phyloP scores from a whole-genome alignment of 2,113 vertebrate genomes.

The Marmota flaviventris region DNA sequence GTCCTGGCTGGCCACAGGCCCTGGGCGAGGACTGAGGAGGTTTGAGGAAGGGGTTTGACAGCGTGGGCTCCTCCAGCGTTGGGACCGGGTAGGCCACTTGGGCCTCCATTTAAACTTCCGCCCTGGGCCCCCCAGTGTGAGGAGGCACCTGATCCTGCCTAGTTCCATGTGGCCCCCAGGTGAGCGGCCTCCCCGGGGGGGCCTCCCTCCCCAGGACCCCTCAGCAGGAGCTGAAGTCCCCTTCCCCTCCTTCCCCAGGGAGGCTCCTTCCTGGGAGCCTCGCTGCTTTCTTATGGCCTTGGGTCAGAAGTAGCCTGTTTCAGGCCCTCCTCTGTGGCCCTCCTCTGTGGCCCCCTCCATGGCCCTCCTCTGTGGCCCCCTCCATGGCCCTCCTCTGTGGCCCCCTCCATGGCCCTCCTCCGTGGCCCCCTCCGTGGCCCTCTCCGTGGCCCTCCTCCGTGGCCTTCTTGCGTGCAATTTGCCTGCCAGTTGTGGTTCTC shows the following conservation, averaged over 20 bases:
- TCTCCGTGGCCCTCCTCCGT: too few relatives aligned
- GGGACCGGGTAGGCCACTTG: fast-evolving
- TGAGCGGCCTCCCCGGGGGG: fast-evolving
- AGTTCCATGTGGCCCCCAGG: fast-evolving
- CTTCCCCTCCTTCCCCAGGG: too few relatives aligned
- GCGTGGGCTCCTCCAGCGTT: not conserved
- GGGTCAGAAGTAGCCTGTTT: too few relatives aligned
- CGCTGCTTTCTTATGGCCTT: too few relatives aligned
- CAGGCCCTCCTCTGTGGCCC: too few relatives aligned
- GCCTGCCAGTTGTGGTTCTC: fast-evolving
- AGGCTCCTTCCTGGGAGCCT: not conserved
- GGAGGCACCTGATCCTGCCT: not conserved
- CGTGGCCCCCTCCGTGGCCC: too few relatives aligned
- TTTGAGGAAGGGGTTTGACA: not conserved
- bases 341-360: fast-evolving
- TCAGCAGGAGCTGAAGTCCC: not conserved
- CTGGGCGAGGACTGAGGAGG: not conserved
- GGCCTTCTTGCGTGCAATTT: not conserved
- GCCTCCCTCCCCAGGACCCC: not conserved
- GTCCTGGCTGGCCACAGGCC: not conserved
- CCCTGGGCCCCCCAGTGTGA: fast-evolving
- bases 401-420: too few relatives aligned
- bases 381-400: too few relatives aligned
- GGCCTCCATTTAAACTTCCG: not conserved
- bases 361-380: too few relatives aligned